Conservation (phyloP, 2,113 vertebrate species). For the Cheirogaleus medius region DNA sequence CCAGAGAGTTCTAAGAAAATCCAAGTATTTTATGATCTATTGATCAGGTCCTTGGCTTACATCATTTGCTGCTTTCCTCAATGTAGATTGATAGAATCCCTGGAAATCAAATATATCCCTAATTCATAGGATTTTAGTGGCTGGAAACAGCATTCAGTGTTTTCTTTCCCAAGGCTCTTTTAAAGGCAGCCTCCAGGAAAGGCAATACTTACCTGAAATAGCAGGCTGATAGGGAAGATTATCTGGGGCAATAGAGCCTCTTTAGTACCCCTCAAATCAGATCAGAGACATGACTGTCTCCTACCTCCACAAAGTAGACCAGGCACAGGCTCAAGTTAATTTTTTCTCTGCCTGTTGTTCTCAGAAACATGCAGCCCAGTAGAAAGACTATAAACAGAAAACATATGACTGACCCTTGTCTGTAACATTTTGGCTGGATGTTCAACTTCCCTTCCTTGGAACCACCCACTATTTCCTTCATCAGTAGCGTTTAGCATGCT, state of each 20-base stretch:
- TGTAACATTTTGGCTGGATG: slow-evolving; percentile 55
- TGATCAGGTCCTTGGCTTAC: not conserved
- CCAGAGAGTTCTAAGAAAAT: not conserved
- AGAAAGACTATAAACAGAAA: slow-evolving; percentile 59
- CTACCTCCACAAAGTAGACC: not conserved
- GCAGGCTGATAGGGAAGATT: not conserved
- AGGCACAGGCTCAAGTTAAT: slow-evolving; percentile 13
- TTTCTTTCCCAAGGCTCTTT: not conserved
- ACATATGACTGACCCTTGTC: slow-evolving; percentile 31
- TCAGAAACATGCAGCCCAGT: slow-evolving; percentile 13
- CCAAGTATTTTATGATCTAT: not conserved
- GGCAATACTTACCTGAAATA: not conserved
- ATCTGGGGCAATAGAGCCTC: not conserved
- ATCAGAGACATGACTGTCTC: not conserved
- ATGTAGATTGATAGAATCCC: not conserved
- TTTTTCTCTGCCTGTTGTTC: slow-evolving; percentile 26
- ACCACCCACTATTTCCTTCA: slow-evolving; percentile 29
- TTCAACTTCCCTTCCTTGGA: slow-evolving; percentile 27
- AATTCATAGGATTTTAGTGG: slow-evolving; percentile 7
- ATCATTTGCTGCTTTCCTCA: not conserved
- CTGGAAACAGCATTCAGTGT: not conserved
- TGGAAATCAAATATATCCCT: not conserved
- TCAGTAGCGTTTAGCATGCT: slow-evolving; percentile 45
- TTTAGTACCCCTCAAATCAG: not conserved
- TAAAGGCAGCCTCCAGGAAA: not conserved